Evolutionary conservation across 30 jellyfish, hydroid and myxozoan genomes (phyloP).

Genomic region (Hydractinia echinata): DNA sequence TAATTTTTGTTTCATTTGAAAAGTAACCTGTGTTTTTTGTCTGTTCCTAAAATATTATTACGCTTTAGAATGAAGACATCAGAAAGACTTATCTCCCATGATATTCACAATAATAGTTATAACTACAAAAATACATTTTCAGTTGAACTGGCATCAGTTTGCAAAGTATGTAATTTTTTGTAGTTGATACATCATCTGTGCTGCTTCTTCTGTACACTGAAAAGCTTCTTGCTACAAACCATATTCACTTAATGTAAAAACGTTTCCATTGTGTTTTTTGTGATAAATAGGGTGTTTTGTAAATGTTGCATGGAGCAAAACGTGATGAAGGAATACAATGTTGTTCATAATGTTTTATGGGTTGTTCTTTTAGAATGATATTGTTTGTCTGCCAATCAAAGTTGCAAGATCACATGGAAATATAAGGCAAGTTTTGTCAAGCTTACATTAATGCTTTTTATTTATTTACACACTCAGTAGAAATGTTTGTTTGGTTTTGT

Average conservation of each 20-base stretch:
- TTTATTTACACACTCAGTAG: no score
- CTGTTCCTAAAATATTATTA: neutral
- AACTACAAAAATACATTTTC: slow-evolving; percentile 82
- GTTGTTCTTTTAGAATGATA: slow-evolving; percentile 87
- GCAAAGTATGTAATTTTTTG: slow-evolving; percentile 66
- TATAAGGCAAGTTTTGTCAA: slow-evolving; percentile 49
- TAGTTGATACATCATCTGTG: neutral
- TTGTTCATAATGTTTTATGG: slow-evolving; percentile 19
- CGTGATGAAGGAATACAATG: neutral
- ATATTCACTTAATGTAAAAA: no score
- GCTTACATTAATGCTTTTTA: no score
- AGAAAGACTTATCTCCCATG: slow-evolving; percentile 87
- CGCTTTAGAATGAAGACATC: slow-evolving; percentile 72
- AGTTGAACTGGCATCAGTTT: slow-evolving; percentile 89
- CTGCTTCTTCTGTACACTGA: neutral
- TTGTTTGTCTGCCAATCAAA: slow-evolving; percentile 73
- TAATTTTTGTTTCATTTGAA: neutral
- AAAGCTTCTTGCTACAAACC: neutral
- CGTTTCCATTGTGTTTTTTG: neutral
- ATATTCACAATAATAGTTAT: slow-evolving; percentile 79
- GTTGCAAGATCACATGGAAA: slow-evolving; percentile 81
- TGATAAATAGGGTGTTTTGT: no score
- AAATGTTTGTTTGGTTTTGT: no score
- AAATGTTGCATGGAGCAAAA: neutral
- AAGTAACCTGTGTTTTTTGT: neutral